These are phyloP conservation scores for Heliangelus exortis DNA, from an alignment of 2,797 vertebrate species.

Conservation along the genomic window DNA sequence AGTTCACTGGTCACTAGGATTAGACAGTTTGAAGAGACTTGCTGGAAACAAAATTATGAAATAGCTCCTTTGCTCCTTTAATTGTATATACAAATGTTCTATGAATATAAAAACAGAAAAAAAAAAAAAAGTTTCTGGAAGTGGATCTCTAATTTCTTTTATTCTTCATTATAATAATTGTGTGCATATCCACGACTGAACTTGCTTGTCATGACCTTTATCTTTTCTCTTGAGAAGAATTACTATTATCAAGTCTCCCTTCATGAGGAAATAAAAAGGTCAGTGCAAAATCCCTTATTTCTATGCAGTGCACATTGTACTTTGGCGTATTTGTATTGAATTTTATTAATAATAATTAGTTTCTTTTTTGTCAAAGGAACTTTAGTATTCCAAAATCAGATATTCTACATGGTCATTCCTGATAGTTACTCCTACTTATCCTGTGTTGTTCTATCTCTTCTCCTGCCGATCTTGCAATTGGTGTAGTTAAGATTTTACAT, in stretches of 20 bases:
- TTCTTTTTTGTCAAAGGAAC: background rate
- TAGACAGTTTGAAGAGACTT: background rate
- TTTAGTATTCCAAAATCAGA: background rate
- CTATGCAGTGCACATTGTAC: background rate
- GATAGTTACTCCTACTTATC: background rate
- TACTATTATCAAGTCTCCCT: slow-evolving; percentile 37
- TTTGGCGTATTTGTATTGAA: slow-evolving; percentile 11
- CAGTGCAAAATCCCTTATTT: slow-evolving; percentile 41
- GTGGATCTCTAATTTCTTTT: background rate
- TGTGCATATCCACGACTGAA: background rate
- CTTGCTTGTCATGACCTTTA: slow-evolving; percentile 63
- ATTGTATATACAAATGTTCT: background rate
- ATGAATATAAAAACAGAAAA: background rate
- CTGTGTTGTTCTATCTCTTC: background rate
- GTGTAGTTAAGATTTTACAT: background rate
- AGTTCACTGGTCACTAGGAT: background rate
- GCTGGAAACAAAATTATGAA: background rate
- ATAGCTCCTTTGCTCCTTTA: background rate
- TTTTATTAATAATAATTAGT: slow-evolving; percentile 28
- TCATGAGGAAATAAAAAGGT: slow-evolving; percentile 55
- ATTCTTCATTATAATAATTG: slow-evolving; percentile 30
- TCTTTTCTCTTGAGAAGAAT: slow-evolving; percentile 58
- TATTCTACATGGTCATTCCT: background rate
- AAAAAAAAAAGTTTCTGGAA: background rate
- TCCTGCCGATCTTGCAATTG: background rate